Conservation (phyloP, 2,113 vertebrate genomes). For the Hymenochirus boettgeri region DNA sequence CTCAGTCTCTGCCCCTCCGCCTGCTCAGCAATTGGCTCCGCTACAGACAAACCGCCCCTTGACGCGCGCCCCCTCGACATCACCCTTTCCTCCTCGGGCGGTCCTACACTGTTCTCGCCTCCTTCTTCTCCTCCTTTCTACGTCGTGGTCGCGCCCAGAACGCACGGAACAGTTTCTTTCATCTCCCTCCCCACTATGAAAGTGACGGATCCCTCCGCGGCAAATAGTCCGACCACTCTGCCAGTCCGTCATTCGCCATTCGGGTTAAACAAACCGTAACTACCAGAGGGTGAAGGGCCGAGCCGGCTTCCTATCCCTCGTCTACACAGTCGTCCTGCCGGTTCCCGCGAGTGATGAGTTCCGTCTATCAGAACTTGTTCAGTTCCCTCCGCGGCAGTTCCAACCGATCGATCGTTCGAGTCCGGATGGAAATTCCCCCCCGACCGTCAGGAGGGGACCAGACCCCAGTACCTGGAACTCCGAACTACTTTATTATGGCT, state of each 20-base stretch:
- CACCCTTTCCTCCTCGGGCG: background rate
- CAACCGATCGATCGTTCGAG: background rate
- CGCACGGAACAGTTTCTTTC: conserved; percentile 75
- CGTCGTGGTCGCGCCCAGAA: conserved; percentile 48
- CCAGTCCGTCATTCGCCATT: background rate
- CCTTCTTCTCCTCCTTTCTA: background rate
- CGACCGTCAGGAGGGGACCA: conserved; percentile 86
- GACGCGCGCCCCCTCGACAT: background rate
- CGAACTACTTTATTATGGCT: too few species aligned
- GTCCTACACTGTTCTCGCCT: background rate
- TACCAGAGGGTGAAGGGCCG: background rate
- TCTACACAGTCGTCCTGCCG: background rate
- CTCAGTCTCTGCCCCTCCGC: too few species aligned
- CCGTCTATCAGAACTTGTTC: conserved; percentile 79
- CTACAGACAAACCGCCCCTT: background rate
- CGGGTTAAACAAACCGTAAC: conserved; percentile 19
- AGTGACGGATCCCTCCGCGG: conserved; percentile 86
- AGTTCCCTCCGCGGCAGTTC: conserved; percentile 46
- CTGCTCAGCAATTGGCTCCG: too few species aligned
- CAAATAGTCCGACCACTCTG: conserved; percentile 77
- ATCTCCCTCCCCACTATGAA: conserved; percentile 55
- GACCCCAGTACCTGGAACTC: conserved; percentile 74
- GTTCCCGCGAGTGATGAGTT: conserved; percentile 81
- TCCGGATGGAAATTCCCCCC: conserved; percentile 86
- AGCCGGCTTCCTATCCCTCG: background rate